Evolutionary conservation across 2,888 invertebrate genomes (phyloP).

Genomic region (Calliphora vomitoria): DNA sequence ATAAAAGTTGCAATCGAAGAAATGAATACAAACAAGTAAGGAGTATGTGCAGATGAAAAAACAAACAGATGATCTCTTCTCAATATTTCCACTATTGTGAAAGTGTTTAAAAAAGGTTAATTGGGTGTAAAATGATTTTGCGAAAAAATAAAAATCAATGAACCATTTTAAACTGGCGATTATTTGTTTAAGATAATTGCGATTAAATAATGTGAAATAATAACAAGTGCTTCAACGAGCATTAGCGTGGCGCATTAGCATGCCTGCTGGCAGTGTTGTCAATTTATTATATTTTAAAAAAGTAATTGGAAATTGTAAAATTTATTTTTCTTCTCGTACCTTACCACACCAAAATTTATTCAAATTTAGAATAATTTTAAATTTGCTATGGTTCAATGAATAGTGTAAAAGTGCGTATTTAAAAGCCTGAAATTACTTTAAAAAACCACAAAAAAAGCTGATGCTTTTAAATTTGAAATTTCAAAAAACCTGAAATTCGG

Average conservation of each 20-base stretch:
- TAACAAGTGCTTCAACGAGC: not conserved
- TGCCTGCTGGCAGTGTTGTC: too few species aligned
- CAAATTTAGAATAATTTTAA: too few species aligned
- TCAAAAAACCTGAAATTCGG: too few species aligned
- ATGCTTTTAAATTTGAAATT: too few species aligned
- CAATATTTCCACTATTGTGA: slow-evolving; percentile 78
- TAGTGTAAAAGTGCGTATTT: too few species aligned
- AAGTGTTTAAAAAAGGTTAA: slow-evolving; percentile 80
- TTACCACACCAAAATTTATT: too few species aligned
- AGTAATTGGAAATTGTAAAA: too few species aligned
- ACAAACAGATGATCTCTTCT: not conserved
- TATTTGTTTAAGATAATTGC: slow-evolving; percentile 6
- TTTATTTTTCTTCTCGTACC: too few species aligned
- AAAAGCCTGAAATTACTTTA: too few species aligned
- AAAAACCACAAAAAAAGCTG: too few species aligned
- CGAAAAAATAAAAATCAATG: not conserved
- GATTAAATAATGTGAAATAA: slow-evolving; percentile 21
- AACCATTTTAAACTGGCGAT: slow-evolving; percentile 26
- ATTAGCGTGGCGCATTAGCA: not conserved
- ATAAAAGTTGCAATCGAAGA: slow-evolving; percentile 13
- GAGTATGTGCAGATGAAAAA: not conserved
- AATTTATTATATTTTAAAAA: too few species aligned
- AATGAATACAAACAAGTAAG: slow-evolving; percentile 27
- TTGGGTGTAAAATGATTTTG: slow-evolving; percentile 75
- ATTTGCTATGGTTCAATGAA: too few species aligned